Conservation (phyloP, 2,888 invertebrate species). For the Caenorhabditis macrosperma region DNA sequence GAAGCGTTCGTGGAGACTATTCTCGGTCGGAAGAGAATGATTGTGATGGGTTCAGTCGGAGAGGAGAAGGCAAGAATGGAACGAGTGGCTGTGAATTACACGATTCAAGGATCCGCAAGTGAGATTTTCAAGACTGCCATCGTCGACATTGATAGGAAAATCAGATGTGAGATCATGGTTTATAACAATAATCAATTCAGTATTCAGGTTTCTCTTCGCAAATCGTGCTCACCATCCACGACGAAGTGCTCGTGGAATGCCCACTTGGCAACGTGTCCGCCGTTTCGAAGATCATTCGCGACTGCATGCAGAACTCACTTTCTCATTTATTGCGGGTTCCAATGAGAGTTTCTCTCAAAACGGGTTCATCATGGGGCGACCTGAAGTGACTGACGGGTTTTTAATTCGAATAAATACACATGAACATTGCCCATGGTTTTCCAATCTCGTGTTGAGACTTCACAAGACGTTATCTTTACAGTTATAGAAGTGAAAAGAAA, state of each 20-base stretch:
- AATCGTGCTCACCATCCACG: constrained; percentile 93
- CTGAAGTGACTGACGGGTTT: constrained; percentile 42
- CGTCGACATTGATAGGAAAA: constrained; percentile 86
- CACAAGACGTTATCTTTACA: too few species aligned
- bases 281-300: constrained; percentile 70
- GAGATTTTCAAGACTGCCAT: constrained; percentile 95
- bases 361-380: constrained; percentile 61
- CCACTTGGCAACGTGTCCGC: constrained; percentile 82
- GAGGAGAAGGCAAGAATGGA: constrained; percentile 87
- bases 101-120: constrained; percentile 92
- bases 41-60: not conserved
- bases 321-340: constrained; percentile 58
- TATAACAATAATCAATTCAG: too few species aligned
- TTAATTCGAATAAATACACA: not conserved
- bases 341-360: constrained; percentile 60
- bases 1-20: constrained; percentile 91
- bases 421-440: too few species aligned
- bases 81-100: constrained; percentile 96
- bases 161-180: constrained; percentile 80
- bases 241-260: constrained; percentile 95
- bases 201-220: constrained; percentile 72
- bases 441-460: not conserved
- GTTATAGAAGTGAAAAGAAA: too few species aligned
- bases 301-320: constrained; percentile 62
- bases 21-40: constrained; percentile 52